These are phyloP conservation scores for Tuta absoluta DNA, from an alignment of 2,888 invertebrate genomes.

Conservation along the genomic window DNA sequence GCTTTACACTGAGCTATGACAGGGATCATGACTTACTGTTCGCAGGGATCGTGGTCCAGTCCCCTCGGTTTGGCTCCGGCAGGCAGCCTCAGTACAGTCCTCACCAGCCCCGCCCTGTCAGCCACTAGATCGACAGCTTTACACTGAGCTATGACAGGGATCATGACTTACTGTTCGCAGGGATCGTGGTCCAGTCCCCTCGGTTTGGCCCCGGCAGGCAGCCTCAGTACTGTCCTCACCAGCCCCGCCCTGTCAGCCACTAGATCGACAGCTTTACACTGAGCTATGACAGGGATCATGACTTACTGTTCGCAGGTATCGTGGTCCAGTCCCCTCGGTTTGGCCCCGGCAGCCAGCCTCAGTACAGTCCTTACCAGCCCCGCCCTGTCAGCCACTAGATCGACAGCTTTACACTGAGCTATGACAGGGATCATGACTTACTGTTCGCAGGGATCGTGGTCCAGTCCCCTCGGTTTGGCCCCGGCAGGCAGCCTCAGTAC, in stretches of 20 bases:
- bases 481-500: slow-evolving; percentile 84
- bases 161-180: no score
- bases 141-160: no score
- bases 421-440: slow-evolving; percentile 37
- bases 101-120: no score
- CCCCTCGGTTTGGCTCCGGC: no score
- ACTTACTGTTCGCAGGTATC: slow-evolving; percentile 86
- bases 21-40: no score
- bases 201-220: slow-evolving; percentile 88
- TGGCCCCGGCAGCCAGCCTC: slow-evolving; percentile 85
- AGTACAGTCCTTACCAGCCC: slow-evolving; percentile 79
- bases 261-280: background rate
- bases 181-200: slow-evolving; percentile 92
- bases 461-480: slow-evolving; percentile 92
- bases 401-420: slow-evolving; percentile 35
- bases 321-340: slow-evolving; percentile 91
- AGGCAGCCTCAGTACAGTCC: no score
- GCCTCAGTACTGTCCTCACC: slow-evolving; percentile 82
- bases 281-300: background rate
- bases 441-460: slow-evolving; percentile 89
- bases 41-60: no score
- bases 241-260: slow-evolving; percentile 29
- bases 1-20: no score
- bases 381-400: slow-evolving; percentile 23
- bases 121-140: no score